Evolutionary conservation across 2,113 vertebrate species (phyloP), one percentile per base, ranked within the genome.

Genomic region (Thamnaconus septentrionalis): DNA sequence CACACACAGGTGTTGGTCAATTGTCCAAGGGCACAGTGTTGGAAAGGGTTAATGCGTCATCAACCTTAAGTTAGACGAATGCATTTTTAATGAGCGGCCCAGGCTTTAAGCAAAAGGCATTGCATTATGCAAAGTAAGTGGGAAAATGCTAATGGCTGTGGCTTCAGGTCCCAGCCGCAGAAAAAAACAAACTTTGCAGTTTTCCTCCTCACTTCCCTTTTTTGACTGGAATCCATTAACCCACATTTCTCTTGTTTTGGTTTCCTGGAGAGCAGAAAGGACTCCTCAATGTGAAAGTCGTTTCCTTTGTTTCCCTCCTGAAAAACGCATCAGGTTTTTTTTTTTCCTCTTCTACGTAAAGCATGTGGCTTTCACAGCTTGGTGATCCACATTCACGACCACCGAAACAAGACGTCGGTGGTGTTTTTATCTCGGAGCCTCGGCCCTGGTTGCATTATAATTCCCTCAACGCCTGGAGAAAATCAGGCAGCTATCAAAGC

Each of bases 51-150:
- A 70, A 79, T 62, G 69, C 75, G n/a, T 74, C 78, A 80, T 61
- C 49, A 7, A 31, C 57, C 59, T 71, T 85, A 86, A 89, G 84
- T 82, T 78, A 87, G 80, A 89, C 71, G 44, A 78, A 90, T 90
- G 88, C 81, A 90, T 91, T 86, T 89, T 90, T 91, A 91, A 91
- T 88, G 86, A 75, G 43, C 7, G 12, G 58, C 43, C 61, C 3
- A 70, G 42, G 73, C 80, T 76, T 65, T 76, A 72, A 82, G 79
- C 79, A 46, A 75, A 64, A 87, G 62, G 83, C 72, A 80, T 86
- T 79, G 70, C 79, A 89, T 89, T 86, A 85, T 91, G 85, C 87
- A 47, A 84, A 77, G 78, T 66, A 76, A 79, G 86, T 72, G 18
- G 69, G 83, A 85, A 88, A 80, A 80, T 71, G 77, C 80, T 85